These are phyloP conservation scores for Epistrophe grossulariae DNA, from an alignment of 2,888 invertebrate genomes.

Conservation along the genomic window DNA sequence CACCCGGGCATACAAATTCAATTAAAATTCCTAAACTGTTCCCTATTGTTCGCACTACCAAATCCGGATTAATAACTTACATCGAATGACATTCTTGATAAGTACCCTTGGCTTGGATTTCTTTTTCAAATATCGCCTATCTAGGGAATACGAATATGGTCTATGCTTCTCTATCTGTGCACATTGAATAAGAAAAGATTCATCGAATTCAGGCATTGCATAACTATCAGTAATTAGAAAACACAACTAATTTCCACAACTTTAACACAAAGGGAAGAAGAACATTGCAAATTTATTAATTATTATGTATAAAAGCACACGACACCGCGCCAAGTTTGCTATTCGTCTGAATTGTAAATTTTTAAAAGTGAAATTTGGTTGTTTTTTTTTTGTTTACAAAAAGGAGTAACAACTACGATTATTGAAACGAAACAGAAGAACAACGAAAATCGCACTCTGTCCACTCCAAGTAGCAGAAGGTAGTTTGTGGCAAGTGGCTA, in stretches of 20 bases:
- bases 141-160: constrained; percentile 80
- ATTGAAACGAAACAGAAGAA: constrained; percentile 38
- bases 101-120: constrained; percentile 77
- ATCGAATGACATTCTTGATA: constrained; percentile 80
- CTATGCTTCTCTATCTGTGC: constrained; percentile 80
- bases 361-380: constrained; percentile 68
- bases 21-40: constrained; percentile 56
- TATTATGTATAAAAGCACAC: constrained; percentile 57
- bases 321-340: constrained; percentile 24
- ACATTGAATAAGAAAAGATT: constrained; percentile 82
- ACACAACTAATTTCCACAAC: constrained; percentile 49
- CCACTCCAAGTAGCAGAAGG: constrained; percentile 20
- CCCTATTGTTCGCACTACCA: constrained; percentile 38
- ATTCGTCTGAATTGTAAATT: constrained; percentile 48
- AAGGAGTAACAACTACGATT: constrained; percentile 52
- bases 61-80: constrained; percentile 79
- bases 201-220: constrained; percentile 83
- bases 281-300: constrained; percentile 52
- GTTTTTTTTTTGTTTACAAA: constrained; percentile 69
- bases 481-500: constrained; percentile 45
- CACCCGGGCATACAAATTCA: constrained; percentile 3
- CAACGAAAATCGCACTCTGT: constrained; percentile 51
- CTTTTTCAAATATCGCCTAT: constrained; percentile 71
- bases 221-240: constrained; percentile 76
- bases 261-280: constrained; percentile 13